Base-by-base conservation (phyloP, 2,113 vertebrate species). In the Neodontobutis hainanensis region DNA sequence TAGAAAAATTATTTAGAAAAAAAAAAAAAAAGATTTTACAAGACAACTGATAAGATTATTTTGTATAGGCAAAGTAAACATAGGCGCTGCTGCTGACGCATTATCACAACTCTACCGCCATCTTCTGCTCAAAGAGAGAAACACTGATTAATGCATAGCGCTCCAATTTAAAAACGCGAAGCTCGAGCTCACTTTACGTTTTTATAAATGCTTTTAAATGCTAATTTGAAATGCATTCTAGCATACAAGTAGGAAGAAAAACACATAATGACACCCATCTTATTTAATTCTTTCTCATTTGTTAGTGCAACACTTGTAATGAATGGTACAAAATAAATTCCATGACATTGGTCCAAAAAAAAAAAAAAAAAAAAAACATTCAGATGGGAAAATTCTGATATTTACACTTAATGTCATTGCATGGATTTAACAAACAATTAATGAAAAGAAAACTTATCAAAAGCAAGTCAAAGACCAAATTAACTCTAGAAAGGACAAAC, bases 31-130 rank as follows among this genome's bases (percentile, higher is more conserved):
- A n/a, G n/a, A 27, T 27, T 27, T 27, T 27, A 27, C 19, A 27
- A 27, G n/a, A 27, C 19, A 27, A 27, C 19, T 27, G 19, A 27
- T 2, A 27, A 27, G 19, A 27, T 27, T 27, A 27, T 27, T 27
- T 27, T 27, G 19, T 27, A 27, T 27, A 27, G 19, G 19, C 65
- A 68, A 45, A n/a, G 35, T 45, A 35, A 63, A 50, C 50, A 32
- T 65, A 77, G 59, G 57, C 2, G 0, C 42, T 35, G 65, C 56
- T 38, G 64, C 27, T 34, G 14, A 10, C 4, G n/a, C 44, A 79
- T 85, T 60, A 70, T 0, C 56, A 55, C 9, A 9, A 36, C 81
- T 68, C 4, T 44, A 42, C 78, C 65, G 69, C 83, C 87, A 83
- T 51, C 89, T 88, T 1, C 6, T 86, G 89, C 75, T 5, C 1